phyloP scores from a whole-genome alignment of 1,140 invertebrate genomes.

The Lutraria rhynchaena region DNA sequence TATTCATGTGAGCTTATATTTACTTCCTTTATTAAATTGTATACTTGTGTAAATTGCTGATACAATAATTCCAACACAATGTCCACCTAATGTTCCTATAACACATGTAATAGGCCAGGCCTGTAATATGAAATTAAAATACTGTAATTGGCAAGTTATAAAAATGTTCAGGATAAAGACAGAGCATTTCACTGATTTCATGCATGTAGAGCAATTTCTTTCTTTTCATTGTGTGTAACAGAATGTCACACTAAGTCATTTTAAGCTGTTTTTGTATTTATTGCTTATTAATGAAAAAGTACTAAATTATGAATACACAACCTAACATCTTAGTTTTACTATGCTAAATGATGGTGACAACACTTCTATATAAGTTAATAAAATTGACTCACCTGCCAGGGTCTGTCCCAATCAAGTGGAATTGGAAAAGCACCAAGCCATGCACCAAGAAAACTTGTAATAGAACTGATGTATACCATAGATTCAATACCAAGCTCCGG shows the following conservation, averaged over 20 bases:
- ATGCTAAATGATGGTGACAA: no score
- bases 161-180: no score
- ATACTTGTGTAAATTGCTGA: conserved; percentile 46
- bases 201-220: no score
- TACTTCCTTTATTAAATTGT: conserved; percentile 47
- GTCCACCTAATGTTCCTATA: conserved; percentile 59
- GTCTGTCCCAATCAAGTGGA: conserved; percentile 95
- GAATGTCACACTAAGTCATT: no score
- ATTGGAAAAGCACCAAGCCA: conserved; percentile 94
- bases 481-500: conserved; percentile 72
- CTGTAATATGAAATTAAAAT: conserved; percentile 57
- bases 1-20: conserved; percentile 57
- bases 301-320: no score
- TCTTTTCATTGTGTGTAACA: no score
- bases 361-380: no score
- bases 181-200: no score
- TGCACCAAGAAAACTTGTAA: conserved; percentile 88
- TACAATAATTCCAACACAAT: conserved; percentile 59
- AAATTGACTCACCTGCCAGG: conserved; percentile 91
- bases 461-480: conserved; percentile 66
- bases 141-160: no score
- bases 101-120: conserved; percentile 69
- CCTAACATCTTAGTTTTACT: no score
- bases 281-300: no score
- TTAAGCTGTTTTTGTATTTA: no score